Evolutionary conservation across 2,113 vertebrate species (phyloP), one percentile per base, ranked within the genome.

Genomic region (Campylomormyrus numenius): DNA sequence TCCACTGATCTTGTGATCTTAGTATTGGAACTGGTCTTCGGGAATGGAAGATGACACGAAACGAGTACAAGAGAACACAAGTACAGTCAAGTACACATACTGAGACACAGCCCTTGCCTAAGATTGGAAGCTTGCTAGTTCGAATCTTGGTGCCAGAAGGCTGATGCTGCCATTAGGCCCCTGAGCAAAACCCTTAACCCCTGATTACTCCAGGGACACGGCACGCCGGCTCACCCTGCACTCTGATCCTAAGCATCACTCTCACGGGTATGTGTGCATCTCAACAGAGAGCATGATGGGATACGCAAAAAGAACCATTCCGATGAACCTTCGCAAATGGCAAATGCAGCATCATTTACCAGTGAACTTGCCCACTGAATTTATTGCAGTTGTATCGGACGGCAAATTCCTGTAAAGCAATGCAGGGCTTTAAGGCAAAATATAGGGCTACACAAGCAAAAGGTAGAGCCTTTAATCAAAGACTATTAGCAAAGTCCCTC

Each of bases 381-480:
- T 58, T 66, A 89, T 89, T 24, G 56, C 42, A 39, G 15, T 8
- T 13, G 17, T 52, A 11, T 53, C 35, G 53, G 48, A 35, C 3
- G 80, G 21, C 48, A 21, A 35, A 52, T 80, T 80, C 8, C 48
- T 46, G 46, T 58, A 27, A 17, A 85, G 45, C 50, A 27, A 35
- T 52, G 42, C 6, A 27, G 21, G 50, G 39, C 66, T 88, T 83
- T 15, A 83, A n/a, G 35, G 48, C 46, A 52, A 87, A 70, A 6
- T 90, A 66, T 62, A 90, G n/a, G 27, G 39, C 19, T 19, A 48
- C 74, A 45, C 83, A 39, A 56, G 11, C 39, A 58, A 88, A 52
- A 53, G 62, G 6, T 9, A 50, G 45, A 88, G 45, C 21, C n/a
- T 70, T 90, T 89, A 90, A 90, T 90, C 53, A 66, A 88, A 85